Evolutionary conservation across 2,888 invertebrate genomes (phyloP).

Genomic region (Melinopterus prodromus): DNA sequence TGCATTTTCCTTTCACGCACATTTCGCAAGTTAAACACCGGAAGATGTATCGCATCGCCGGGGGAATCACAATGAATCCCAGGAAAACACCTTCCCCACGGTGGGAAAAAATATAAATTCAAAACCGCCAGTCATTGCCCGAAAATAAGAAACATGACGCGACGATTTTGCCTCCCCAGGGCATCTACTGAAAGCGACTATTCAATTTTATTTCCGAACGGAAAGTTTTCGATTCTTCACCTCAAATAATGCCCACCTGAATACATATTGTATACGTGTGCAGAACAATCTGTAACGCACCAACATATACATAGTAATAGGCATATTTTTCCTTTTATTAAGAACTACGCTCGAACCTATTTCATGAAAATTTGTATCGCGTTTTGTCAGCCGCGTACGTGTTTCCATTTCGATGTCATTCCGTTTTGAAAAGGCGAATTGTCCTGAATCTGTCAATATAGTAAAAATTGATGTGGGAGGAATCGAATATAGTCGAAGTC

Average conservation of each 20-base stretch:
- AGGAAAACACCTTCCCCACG: background rate
- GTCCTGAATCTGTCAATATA: background rate
- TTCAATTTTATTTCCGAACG: background rate
- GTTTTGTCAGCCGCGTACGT: background rate
- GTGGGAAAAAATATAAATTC: background rate
- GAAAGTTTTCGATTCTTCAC: background rate
- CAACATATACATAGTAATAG: background rate
- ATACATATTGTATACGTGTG: background rate
- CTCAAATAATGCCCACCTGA: background rate
- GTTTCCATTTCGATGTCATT: background rate
- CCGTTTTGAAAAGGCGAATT: background rate
- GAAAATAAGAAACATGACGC: background rate
- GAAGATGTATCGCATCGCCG: constrained; percentile 17
- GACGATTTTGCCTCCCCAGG: background rate
- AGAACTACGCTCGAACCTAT: background rate
- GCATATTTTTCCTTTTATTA: background rate
- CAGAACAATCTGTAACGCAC: background rate
- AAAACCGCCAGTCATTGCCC: constrained; percentile 4
- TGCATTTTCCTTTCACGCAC: constrained; percentile 22
- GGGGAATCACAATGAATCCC: constrained; percentile 21
- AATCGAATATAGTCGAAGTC: background rate
- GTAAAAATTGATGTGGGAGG: background rate
- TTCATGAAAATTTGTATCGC: background rate
- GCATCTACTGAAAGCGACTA: background rate
- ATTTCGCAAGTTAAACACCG: constrained; percentile 16